Evolutionary conservation across 1,140 invertebrate species (phyloP).

Genomic region (Zaprionus nigranus): DNA sequence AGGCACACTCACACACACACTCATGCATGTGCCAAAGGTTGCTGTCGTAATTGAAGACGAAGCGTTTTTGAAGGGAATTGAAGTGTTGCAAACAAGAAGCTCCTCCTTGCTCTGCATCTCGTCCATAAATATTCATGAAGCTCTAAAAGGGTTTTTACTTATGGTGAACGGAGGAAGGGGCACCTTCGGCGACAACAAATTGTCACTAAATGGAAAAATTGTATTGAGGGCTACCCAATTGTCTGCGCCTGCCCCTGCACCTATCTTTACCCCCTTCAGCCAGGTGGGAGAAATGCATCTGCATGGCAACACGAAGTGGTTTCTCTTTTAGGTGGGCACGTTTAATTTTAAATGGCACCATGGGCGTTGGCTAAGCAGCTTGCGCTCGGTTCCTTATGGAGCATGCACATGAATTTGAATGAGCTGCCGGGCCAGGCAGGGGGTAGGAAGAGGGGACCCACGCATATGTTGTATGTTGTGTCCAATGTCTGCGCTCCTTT

Average conservation of each 20-base stretch:
- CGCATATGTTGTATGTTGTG: conserved; percentile 38
- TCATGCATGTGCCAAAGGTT: conserved; percentile 32
- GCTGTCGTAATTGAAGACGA: conserved; percentile 70
- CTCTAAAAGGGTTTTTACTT: conserved; percentile 77
- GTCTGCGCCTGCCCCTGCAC: conserved; percentile 10
- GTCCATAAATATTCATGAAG: conserved; percentile 80
- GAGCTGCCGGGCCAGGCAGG: conserved; percentile 31
- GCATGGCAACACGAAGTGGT: conserved; percentile 49
- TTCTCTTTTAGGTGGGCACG: conserved; percentile 21
- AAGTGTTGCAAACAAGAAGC: conserved; percentile 32
- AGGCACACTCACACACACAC: conserved; percentile 20
- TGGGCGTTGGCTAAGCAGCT: conserved; percentile 38
- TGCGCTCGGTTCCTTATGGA: conserved; percentile 18
- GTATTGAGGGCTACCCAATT: conserved; percentile 60
- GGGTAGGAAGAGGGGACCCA: background rate
- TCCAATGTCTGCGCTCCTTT: conserved; percentile 29
- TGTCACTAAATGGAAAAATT: conserved; percentile 60
- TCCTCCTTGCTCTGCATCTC: conserved; percentile 4
- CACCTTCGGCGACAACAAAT: conserved; percentile 21
- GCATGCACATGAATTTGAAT: conserved; percentile 81
- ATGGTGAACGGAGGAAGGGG: background rate
- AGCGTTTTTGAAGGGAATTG: conserved; percentile 55
- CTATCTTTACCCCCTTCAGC: background rate
- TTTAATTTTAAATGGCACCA: conserved; percentile 70
- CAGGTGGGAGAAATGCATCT: conserved; percentile 60